A percentile compares a stretch with the other conserved stretches of the same genome.
Evolutionary conservation across 2,113 vertebrate species (phyloP).

Genomic region (Thamnaconus septentrionalis): DNA sequence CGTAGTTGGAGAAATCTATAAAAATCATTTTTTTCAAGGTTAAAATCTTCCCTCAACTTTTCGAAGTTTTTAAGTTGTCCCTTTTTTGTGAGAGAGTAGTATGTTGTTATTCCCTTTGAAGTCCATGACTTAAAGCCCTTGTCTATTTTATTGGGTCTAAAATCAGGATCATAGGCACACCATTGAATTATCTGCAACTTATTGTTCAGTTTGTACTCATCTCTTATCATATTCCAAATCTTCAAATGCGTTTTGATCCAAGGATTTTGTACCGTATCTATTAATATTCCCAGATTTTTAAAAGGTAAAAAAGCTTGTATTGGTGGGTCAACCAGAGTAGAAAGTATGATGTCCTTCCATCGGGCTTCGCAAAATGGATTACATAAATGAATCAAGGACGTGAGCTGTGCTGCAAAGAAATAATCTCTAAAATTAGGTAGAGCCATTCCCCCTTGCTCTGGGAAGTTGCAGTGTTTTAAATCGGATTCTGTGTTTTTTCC

Average conservation of each 20-base stretch:
- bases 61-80: too few species aligned
- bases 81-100: too few species aligned
- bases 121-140: too few species aligned
- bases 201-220: not conserved
- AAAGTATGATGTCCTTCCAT: not conserved
- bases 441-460: not conserved
- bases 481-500: not conserved
- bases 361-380: not conserved
- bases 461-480: not conserved
- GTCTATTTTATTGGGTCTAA: too few species aligned
- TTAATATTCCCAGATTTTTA: not conserved
- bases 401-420: not conserved
- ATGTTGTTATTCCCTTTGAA: too few species aligned
- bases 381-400: not conserved
- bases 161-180: too few species aligned
- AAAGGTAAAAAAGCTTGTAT: not conserved
- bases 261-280: not conserved
- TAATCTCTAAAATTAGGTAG: not conserved
- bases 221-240: not conserved
- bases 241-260: not conserved
- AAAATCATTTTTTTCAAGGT: too few species aligned
- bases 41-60: too few species aligned
- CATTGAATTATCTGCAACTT: not conserved
- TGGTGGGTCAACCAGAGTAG: not conserved
- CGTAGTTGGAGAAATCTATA: too few species aligned